Conservation (phyloP, 1,140 invertebrate species). For the Drosophila pruinosa region DNA sequence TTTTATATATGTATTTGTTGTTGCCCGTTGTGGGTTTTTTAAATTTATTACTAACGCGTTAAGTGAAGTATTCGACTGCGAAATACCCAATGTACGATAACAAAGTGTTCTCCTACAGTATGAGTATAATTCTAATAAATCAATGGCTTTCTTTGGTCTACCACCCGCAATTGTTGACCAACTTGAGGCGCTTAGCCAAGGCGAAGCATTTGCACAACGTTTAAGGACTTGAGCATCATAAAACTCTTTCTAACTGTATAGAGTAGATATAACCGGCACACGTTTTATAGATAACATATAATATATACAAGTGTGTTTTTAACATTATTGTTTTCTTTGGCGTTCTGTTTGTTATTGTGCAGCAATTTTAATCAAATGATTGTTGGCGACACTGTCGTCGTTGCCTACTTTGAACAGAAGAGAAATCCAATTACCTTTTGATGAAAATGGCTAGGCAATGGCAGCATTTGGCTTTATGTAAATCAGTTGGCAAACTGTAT, state of each 20-base stretch:
- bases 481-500: conserved; percentile 54
- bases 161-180: not conserved
- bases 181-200: too few species aligned
- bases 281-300: conserved; percentile 35
- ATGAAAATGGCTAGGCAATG: conserved; percentile 60
- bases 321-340: conserved; percentile 39
- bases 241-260: not conserved
- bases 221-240: not conserved
- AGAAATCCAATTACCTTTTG: conserved; percentile 71
- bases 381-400: conserved; percentile 37
- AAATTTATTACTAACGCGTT: conserved; percentile 59
- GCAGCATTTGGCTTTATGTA: conserved; percentile 68
- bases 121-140: not conserved
- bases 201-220: not conserved
- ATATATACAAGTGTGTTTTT: conserved; percentile 13
- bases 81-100: conserved; percentile 4
- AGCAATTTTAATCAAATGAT: conserved; percentile 66
- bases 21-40: conserved; percentile 43
- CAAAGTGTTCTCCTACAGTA: not conserved
- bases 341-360: conserved; percentile 18
- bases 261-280: conserved; percentile 37
- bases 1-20: conserved; percentile 37
- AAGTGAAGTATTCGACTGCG: not conserved
- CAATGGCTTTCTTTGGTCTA: too few species aligned
- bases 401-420: conserved; percentile 12